A percentile compares a stretch with the other conserved stretches of the same genome.
These are phyloP conservation scores for Amblyornis subalaris DNA, from an alignment of 2,113 vertebrate genomes.

Conservation along the genomic window DNA sequence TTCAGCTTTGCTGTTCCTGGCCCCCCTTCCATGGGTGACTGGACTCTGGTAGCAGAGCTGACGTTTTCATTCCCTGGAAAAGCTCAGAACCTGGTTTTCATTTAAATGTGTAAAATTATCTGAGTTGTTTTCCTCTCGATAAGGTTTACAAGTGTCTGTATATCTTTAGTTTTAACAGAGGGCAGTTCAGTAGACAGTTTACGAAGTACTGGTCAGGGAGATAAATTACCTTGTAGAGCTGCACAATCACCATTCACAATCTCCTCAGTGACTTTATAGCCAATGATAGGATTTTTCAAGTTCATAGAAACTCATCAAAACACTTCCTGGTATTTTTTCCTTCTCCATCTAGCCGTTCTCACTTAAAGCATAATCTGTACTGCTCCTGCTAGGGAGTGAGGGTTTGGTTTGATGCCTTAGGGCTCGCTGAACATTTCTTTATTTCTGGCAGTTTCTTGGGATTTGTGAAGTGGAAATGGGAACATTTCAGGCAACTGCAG, in stretches of 20 bases:
- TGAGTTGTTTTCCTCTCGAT: conserved; percentile 55
- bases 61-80: conserved; percentile 26
- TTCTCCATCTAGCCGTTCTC: not conserved
- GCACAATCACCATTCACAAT: conserved; percentile 37
- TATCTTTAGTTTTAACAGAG: conserved; percentile 64
- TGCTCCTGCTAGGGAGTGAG: not conserved
- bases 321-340: conserved; percentile 19
- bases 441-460: conserved; percentile 28
- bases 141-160: conserved; percentile 65
- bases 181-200: conserved; percentile 63
- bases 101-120: conserved; percentile 66
- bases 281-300: conserved; percentile 67
- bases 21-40: not conserved
- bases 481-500: not conserved
- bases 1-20: not conserved
- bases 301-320: conserved; percentile 66
- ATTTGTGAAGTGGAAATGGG: conserved; percentile 39
- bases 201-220: conserved; percentile 60
- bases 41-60: not conserved
- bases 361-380: conserved; percentile 18
- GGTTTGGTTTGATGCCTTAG: conserved; percentile 45
- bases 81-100: conserved; percentile 33
- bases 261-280: conserved; percentile 55
- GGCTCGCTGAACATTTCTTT: not conserved
- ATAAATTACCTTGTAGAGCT: conserved; percentile 49